Conservation (phyloP, 2,113 vertebrate genomes). For the Gopherus flavomarginatus region DNA sequence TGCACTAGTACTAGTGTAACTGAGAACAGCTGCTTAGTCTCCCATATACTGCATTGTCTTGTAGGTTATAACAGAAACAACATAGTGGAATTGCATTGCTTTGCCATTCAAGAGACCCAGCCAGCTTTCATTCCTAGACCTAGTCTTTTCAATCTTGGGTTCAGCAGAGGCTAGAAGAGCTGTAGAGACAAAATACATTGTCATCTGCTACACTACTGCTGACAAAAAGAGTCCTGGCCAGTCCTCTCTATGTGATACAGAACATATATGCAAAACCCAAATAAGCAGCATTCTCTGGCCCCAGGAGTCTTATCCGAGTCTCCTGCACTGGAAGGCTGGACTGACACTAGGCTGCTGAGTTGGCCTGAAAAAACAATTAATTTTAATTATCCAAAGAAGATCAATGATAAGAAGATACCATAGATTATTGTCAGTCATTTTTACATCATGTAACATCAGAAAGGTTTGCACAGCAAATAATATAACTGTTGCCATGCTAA, state of each 20-base stretch:
- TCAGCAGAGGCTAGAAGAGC: background rate
- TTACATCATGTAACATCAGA: background rate
- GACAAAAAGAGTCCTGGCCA: background rate
- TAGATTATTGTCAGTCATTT: background rate
- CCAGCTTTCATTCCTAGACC: background rate
- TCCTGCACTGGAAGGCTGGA: background rate
- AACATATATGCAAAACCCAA: background rate
- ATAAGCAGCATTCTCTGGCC: background rate
- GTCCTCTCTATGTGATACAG: background rate
- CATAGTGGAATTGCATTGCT: background rate
- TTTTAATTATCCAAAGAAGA: background rate
- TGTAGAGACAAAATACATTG: background rate
- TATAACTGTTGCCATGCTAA: background rate
- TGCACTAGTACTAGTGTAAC: rapidly evolving
- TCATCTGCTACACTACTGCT: background rate
- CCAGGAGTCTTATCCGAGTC: background rate
- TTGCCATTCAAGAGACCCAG: background rate
- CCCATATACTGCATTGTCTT: background rate
- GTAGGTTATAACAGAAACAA: background rate
- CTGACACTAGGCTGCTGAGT: background rate
- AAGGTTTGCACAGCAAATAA: background rate
- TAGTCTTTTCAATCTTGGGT: background rate
- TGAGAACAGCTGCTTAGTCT: background rate
- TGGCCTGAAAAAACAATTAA: background rate
- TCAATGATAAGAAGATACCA: background rate